Conservation (phyloP, 2,113 vertebrate genomes). For the Pterophyllum scalare region DNA sequence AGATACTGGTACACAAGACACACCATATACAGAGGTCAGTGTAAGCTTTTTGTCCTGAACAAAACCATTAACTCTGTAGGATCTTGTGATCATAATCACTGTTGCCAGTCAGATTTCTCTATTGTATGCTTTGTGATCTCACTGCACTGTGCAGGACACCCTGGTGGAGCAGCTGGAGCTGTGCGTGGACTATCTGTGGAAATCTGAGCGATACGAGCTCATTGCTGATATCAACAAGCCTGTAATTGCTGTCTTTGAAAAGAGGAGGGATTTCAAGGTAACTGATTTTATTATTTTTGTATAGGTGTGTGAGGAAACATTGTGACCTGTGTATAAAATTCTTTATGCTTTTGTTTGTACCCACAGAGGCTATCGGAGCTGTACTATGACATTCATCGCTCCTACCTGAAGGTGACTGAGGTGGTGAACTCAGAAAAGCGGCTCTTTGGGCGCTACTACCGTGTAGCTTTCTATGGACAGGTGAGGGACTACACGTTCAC, state of each 20-base stretch:
- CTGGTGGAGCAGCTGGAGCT: slow-evolving; percentile 95
- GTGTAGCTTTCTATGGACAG: slow-evolving; percentile 97
- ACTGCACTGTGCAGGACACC: slow-evolving; percentile 82
- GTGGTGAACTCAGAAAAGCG: slow-evolving; percentile 97
- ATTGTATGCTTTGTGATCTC: background rate
- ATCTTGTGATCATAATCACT: background rate
- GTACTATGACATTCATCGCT: slow-evolving; percentile 98
- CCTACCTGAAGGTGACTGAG: slow-evolving; percentile 96
- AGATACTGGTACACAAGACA: slow-evolving; percentile 96
- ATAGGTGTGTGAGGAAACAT: background rate
- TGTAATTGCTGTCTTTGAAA: slow-evolving; percentile 96
- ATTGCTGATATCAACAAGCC: slow-evolving; percentile 98
- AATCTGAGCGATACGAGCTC: slow-evolving; percentile 94
- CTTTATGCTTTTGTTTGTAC: background rate
- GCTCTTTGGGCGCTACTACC: slow-evolving; percentile 95
- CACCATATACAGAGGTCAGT: slow-evolving; percentile 95
- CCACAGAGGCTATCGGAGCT: slow-evolving; percentile 91
- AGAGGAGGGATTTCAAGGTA: slow-evolving; percentile 97
- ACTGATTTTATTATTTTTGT: background rate
- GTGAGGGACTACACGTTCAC: slow-evolving; percentile 73
- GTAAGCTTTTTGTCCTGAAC: background rate
- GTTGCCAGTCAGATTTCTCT: background rate
- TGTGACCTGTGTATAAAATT: background rate
- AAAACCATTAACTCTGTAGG: background rate
- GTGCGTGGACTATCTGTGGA: slow-evolving; percentile 97